These are phyloP conservation scores for Paramisgurnus dabryanus DNA, from an alignment of 2,113 vertebrate species.

Conservation along the genomic window DNA sequence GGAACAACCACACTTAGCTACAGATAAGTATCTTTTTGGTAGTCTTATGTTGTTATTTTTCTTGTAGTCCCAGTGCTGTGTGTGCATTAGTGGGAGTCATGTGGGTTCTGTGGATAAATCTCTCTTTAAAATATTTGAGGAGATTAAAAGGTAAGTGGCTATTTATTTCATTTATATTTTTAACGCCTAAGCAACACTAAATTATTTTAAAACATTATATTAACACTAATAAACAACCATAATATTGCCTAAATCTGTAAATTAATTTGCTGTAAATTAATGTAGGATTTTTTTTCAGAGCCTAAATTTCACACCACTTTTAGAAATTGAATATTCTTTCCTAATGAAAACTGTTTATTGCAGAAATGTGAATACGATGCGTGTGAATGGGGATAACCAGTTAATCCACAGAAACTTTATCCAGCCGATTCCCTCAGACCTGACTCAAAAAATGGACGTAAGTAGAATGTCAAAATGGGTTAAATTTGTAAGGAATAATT, in stretches of 20 bases:
- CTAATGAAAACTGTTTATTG: not conserved
- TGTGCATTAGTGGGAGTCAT: constrained; percentile 68
- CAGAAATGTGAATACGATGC: constrained; percentile 15
- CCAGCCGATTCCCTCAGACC: constrained; percentile 44
- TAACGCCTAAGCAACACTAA: not conserved
- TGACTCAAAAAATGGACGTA: constrained; percentile 56
- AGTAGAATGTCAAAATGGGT: constrained; percentile 34
- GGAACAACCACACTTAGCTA: not conserved
- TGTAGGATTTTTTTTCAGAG: too few species aligned
- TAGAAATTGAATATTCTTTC: too few species aligned
- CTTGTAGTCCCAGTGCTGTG: constrained; percentile 68
- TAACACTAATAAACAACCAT: not conserved
- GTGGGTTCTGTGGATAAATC: rapidly evolving
- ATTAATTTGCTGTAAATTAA: too few species aligned
- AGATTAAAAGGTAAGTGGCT: constrained; percentile 27
- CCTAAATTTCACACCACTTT: too few species aligned
- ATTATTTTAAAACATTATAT: not conserved
- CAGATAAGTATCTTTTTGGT: not conserved
- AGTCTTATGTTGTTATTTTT: not conserved
- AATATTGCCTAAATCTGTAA: too few species aligned
- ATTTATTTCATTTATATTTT: not conserved
- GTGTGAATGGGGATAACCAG: constrained; percentile 56
- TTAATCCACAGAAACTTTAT: constrained; percentile 51
- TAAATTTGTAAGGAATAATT: not conserved
- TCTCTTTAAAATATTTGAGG: rapidly evolving